phyloP scores from a whole-genome alignment of 2,888 invertebrate species.

The Melitaea athalia region DNA sequence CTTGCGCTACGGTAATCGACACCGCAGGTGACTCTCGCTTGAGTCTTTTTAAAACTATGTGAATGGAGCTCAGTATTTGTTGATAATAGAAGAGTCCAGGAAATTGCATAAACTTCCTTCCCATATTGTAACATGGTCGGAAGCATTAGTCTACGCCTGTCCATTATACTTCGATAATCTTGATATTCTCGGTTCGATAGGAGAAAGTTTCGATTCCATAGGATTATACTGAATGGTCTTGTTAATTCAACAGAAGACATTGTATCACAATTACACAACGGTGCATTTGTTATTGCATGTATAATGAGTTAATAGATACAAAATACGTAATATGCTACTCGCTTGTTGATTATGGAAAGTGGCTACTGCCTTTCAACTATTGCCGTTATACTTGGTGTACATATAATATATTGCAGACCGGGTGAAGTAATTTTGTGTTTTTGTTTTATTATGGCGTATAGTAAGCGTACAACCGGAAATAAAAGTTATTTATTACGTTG shows the following conservation, averaged over 20 bases:
- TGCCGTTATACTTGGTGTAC: not conserved
- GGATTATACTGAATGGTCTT: conserved; percentile 34
- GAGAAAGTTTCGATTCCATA: conserved; percentile 65
- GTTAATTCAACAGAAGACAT: conserved; percentile 40
- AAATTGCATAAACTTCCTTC: conserved; percentile 57
- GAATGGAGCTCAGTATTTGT: conserved; percentile 32
- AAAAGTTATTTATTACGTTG: not conserved
- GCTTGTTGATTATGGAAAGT: conserved; percentile 12
- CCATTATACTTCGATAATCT: conserved; percentile 70
- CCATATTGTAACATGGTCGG: conserved; percentile 52
- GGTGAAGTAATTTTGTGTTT: not conserved
- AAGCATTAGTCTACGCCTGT: conserved; percentile 64
- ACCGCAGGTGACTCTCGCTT: not conserved
- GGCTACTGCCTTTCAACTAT: conserved; percentile 12
- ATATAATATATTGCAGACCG: not conserved
- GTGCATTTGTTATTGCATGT: conserved; percentile 18
- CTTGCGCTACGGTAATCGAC: not conserved
- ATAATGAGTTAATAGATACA: conserved; percentile 18
- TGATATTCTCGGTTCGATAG: conserved; percentile 61
- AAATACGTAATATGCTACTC: conserved; percentile 9
- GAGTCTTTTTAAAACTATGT: not conserved
- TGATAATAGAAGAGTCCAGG: conserved; percentile 44
- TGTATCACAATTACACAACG: conserved; percentile 45
- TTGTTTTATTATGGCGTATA: not conserved
- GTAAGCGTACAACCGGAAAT: not conserved